Evolutionary conservation across 2,797 vertebrate genomes (phyloP).

Genomic region (Remorina albescens): DNA sequence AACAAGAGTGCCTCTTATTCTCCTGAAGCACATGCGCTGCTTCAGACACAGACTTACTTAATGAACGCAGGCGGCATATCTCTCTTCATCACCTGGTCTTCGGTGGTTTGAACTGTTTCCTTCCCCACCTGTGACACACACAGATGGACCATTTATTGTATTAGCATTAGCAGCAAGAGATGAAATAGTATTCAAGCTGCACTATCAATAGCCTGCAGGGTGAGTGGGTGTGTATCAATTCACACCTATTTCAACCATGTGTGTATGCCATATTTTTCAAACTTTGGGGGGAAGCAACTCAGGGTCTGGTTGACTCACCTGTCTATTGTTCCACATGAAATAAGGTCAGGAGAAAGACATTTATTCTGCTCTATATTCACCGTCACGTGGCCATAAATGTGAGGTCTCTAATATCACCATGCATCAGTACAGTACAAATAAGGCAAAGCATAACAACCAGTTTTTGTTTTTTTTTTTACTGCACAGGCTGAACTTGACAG

Average conservation of each 20-base stretch:
- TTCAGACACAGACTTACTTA: slow-evolving; percentile 88
- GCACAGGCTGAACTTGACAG: slow-evolving; percentile 16
- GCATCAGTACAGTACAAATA: neutral
- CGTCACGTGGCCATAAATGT: neutral
- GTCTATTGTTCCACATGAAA: slow-evolving; percentile 28
- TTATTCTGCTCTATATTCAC: slow-evolving; percentile 6
- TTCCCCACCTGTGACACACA: slow-evolving; percentile 92
- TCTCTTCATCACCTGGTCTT: slow-evolving; percentile 98
- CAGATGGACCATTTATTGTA: slow-evolving; percentile 20
- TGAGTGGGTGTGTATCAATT: slow-evolving; percentile 65
- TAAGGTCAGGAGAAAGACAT: slow-evolving; percentile 12
- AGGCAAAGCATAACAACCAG: neutral
- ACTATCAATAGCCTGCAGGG: slow-evolving; percentile 62
- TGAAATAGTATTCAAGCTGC: slow-evolving; percentile 49
- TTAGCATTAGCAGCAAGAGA: slow-evolving; percentile 55
- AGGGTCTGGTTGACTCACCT: slow-evolving; percentile 10
- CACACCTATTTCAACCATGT: slow-evolving; percentile 64
- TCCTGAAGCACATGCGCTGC: neutral
- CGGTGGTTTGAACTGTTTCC: slow-evolving; percentile 98
- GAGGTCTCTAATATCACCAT: neutral
- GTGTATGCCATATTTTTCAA: slow-evolving; percentile 49
- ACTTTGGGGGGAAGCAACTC: slow-evolving; percentile 34
- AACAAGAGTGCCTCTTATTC: neutral
- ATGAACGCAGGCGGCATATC: slow-evolving; percentile 99
- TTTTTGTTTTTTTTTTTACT: slow-evolving; percentile 14